These are phyloP conservation scores for Tursiops truncatus DNA, from an alignment of 2,113 vertebrate species.

Conservation along the genomic window DNA sequence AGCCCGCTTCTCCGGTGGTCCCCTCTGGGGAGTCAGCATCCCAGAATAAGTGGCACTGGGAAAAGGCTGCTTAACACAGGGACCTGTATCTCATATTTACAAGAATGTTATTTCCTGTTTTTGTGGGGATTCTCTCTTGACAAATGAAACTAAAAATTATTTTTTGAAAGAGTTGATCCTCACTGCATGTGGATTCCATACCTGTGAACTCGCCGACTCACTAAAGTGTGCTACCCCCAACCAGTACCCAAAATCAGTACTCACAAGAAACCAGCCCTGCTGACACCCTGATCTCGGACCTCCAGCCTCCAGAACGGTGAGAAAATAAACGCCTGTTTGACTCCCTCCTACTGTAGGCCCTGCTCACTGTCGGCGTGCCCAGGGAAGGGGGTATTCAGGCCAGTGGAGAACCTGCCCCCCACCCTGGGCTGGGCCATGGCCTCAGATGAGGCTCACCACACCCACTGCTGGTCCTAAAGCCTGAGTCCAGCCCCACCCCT, in stretches of 20 bases:
- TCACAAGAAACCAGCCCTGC: not conserved
- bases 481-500: not conserved
- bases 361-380: not conserved
- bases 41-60: too few relatives aligned
- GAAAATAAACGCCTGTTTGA: not conserved
- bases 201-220: not conserved
- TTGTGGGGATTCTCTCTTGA: not conserved
- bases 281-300: not conserved
- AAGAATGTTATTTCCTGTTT: not conserved
- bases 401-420: not conserved
- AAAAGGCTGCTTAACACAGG: not conserved
- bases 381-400: fast-evolving
- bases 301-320: not conserved
- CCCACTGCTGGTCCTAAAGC: not conserved
- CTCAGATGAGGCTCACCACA: not conserved
- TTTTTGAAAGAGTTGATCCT: not conserved
- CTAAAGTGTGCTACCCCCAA: not conserved
- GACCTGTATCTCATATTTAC: not conserved
- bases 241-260: not conserved
- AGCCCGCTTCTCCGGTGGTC: too few relatives aligned
- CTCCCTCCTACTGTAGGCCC: not conserved
- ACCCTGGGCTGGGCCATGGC: not conserved
- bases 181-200: not conserved
- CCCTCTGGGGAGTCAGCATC: too few relatives aligned
- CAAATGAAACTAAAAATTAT: not conserved